Evolutionary conservation across 2,113 vertebrate genomes (phyloP), one percentile per base, ranked within the genome.

Genomic region (Corythornis madagascariensis): DNA sequence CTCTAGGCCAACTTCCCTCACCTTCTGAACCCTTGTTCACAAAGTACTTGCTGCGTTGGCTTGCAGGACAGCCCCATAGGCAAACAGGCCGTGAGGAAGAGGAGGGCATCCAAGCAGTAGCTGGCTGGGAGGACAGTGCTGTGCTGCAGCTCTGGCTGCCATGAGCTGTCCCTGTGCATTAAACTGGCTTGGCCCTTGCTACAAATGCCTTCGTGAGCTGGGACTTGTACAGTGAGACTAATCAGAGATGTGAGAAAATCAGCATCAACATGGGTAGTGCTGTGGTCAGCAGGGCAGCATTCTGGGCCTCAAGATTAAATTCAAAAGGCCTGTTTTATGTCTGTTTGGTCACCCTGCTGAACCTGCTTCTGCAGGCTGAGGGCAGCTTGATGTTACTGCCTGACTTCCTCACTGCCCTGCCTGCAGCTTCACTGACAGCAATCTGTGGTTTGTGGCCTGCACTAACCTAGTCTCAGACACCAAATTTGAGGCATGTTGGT

Each of bases 401-500:
- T 61, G 53, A 82, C 77, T 93, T 94, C 84, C 86, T 86, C 66
- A 35, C 22, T 2, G 10, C 60, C 7, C 60, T 56, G 53, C 81
- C 61, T 76, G 81, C 81, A 87, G 83, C 71, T 89, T 56, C 1
- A 0, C 79, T 85, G 79, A 72, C 76, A 40, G 35, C 22, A 24
- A 21, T 55, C 66, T 81, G 88, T 86, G 57, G 87, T 57, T 77
- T 87, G 81, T 63, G 78, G 89, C 83, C 63, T 70, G 59, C 20
- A 19, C 74, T 28, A 24, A 53, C 56, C 43, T 52, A 5, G 26
- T 48, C 73, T 70, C 59, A 56, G 50, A 79, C 86, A 42, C 42
- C 69, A 16, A n/a, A 60, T 33, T 16, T 60, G 43, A 78, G 71
- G 66, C 7, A 3, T 9, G 15, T 21, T 78, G 73, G 61, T 84